Conservation (phyloP, 2,888 invertebrate genomes). For the Dendrolimus houi region DNA sequence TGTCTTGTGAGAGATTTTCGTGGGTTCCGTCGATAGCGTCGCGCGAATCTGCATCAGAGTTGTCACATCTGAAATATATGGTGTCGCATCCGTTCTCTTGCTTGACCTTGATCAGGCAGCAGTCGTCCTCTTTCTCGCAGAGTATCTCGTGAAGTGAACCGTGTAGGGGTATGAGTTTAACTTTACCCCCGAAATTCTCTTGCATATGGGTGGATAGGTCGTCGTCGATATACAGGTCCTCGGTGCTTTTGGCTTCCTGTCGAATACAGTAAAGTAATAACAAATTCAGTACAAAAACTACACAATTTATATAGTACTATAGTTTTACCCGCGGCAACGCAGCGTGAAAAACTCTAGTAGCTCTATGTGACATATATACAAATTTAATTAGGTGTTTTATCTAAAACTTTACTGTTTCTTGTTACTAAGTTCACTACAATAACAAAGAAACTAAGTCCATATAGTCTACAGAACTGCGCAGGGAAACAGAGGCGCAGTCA, state of each 20-base stretch:
- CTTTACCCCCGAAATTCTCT: constrained; percentile 59
- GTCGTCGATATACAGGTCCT: constrained; percentile 74
- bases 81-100: constrained; percentile 66
- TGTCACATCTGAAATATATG: constrained; percentile 59
- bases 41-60: constrained; percentile 51
- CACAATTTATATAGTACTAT: too few species aligned
- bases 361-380: too few species aligned
- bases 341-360: too few species aligned
- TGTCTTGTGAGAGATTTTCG: constrained; percentile 33
- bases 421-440: neutral
- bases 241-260: constrained; percentile 73
- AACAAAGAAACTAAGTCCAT: neutral
- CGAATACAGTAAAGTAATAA: too few species aligned
- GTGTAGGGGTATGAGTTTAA: constrained; percentile 60
- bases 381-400: too few species aligned
- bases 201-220: constrained; percentile 66
- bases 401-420: neutral
- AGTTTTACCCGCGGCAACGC: too few species aligned
- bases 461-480: too few species aligned
- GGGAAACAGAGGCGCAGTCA: too few species aligned
- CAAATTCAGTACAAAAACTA: too few species aligned
- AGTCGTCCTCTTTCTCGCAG: constrained; percentile 64
- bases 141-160: constrained; percentile 66
- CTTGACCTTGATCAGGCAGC: constrained; percentile 65
- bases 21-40: constrained; percentile 49